Conservation (phyloP, 2,888 invertebrate genomes). For the Ophioninae sp. region DNA sequence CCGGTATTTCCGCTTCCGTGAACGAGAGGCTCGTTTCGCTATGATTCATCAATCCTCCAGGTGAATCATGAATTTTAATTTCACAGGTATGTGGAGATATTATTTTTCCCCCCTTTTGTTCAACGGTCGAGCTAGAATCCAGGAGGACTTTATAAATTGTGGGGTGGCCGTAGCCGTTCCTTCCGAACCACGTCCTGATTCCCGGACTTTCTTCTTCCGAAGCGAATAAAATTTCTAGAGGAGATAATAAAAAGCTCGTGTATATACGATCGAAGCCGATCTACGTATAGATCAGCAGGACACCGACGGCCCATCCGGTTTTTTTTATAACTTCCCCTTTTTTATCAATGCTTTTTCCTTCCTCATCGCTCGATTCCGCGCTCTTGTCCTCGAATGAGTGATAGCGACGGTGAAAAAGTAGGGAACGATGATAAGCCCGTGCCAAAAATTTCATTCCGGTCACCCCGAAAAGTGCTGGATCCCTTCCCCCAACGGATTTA, state of each 20-base stretch:
- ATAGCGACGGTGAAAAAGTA: slow-evolving; percentile 3
- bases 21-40: slow-evolving; percentile 1
- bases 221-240: background rate
- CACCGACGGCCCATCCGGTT: slow-evolving; percentile 26
- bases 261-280: slow-evolving; percentile 15
- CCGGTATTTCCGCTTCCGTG: slow-evolving; percentile 21
- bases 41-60: slow-evolving; percentile 51
- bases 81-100: slow-evolving; percentile 10
- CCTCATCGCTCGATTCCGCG: background rate
- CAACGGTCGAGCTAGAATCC: background rate
- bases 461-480: slow-evolving; percentile 54
- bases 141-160: slow-evolving; percentile 9
- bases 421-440: slow-evolving; percentile 44
- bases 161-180: background rate
- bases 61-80: slow-evolving; percentile 50
- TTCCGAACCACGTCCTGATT: slow-evolving; percentile 19
- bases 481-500: slow-evolving; percentile 39
- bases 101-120: slow-evolving; percentile 4
- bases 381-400: slow-evolving; percentile 12
- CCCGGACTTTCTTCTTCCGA: slow-evolving; percentile 25
- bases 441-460: slow-evolving; percentile 57
- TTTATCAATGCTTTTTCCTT: background rate
- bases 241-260: slow-evolving; percentile 10
- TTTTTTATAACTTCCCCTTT: slow-evolving; percentile 21
- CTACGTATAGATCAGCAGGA: background rate